phyloP scores from a whole-genome alignment of 2,888 invertebrate species.

The Phytoseiulus persimilis region DNA sequence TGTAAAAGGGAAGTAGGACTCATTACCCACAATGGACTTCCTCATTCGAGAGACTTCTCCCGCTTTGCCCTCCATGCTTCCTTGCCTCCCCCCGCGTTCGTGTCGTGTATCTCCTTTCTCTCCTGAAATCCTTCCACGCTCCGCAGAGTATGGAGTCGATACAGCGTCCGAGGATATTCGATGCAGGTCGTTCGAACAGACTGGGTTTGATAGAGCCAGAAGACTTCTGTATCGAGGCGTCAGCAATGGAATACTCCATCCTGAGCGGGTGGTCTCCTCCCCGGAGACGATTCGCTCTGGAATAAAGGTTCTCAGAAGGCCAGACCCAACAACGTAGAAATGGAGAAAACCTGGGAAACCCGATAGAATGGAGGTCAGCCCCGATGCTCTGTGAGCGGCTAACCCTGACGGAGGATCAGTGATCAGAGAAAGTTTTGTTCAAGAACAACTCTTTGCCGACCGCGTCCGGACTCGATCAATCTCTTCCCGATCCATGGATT shows the following conservation, averaged over 20 bases:
- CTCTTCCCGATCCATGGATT: not conserved
- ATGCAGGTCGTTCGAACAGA: no score
- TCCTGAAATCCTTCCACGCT: not conserved
- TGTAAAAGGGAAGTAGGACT: slow-evolving; percentile 39
- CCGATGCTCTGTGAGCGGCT: not conserved
- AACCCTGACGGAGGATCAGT: not conserved
- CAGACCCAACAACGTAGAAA: not conserved
- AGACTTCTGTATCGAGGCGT: no score
- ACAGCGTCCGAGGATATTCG: not conserved
- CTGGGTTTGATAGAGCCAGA: no score
- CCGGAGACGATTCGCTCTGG: no score
- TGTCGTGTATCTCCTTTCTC: not conserved
- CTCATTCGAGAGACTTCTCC: not conserved
- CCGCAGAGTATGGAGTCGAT: not conserved
- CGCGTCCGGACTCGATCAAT: not conserved
- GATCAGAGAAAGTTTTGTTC: not conserved
- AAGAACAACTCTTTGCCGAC: not conserved
- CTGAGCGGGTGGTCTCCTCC: no score
- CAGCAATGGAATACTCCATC: no score
- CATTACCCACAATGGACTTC: slow-evolving; percentile 37
- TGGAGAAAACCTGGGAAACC: not conserved
- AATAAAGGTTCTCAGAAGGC: no score
- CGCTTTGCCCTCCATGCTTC: not conserved
- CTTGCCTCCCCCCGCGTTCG: not conserved
- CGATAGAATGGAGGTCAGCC: not conserved